Evolutionary conservation across 2,113 vertebrate genomes (phyloP).

Genomic region (Syrmaticus mikado): DNA sequence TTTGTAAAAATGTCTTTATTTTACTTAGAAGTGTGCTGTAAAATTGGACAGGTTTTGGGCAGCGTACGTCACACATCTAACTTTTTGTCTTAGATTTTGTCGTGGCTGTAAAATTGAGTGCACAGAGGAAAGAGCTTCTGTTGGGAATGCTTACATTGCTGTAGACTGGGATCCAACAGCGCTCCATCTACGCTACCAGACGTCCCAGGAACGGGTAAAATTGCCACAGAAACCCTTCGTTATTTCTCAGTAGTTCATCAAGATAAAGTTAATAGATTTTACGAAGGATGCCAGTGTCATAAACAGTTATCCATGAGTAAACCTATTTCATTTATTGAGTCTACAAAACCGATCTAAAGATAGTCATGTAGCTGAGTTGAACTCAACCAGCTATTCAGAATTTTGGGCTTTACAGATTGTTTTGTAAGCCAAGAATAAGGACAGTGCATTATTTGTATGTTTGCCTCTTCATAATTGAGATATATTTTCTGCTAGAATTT

Average conservation of each 20-base stretch:
- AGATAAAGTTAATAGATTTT: neutral
- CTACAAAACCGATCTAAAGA: neutral
- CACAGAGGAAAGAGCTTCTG: slow-evolving; percentile 87
- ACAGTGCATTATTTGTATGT: neutral
- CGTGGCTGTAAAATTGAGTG: slow-evolving; percentile 94
- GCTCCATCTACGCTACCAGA: slow-evolving; percentile 97
- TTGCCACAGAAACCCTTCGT: accelerated
- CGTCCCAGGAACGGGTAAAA: slow-evolving; percentile 94
- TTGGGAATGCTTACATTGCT: slow-evolving; percentile 94
- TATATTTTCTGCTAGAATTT: neutral
- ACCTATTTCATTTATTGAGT: neutral
- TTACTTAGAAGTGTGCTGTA: neutral
- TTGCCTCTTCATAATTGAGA: neutral
- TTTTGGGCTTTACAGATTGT: neutral
- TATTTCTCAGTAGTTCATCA: neutral
- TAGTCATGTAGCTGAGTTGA: neutral
- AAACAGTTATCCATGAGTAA: neutral
- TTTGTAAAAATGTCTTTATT: neutral
- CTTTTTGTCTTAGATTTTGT: slow-evolving; percentile 85
- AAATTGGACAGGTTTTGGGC: neutral
- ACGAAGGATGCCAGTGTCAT: neutral
- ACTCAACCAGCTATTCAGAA: neutral
- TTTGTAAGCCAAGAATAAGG: neutral
- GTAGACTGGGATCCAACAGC: slow-evolving; percentile 99
- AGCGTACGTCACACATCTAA: neutral